Percentiles rank a stretch among this genome's conserved stretches.
phyloP scores from a whole-genome alignment of 2,113 vertebrate species.

The Acanthochromis polyacanthus region DNA sequence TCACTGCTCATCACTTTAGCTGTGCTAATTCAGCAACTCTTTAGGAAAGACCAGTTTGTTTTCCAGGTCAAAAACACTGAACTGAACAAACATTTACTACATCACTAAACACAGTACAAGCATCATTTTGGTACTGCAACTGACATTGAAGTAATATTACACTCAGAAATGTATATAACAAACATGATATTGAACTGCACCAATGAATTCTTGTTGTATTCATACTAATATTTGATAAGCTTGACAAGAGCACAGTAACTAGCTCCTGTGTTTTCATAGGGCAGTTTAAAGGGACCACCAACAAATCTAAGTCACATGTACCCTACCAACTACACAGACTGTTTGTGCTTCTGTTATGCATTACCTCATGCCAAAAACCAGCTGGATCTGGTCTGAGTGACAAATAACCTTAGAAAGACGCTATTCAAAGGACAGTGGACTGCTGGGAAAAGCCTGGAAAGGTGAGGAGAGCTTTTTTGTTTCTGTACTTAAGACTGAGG shows the following conservation, averaged over 20 bases:
- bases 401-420: constrained; percentile 29
- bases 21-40: constrained; percentile 5
- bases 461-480: constrained; percentile 36
- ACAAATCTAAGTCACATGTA: neutral
- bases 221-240: neutral
- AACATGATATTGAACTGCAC: neutral
- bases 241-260: neutral
- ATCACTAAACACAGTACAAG: neutral
- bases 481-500: constrained; percentile 14
- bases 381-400: constrained; percentile 48
- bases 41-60: constrained; percentile 1
- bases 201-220: neutral
- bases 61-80: constrained; percentile 19
- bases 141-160: neutral
- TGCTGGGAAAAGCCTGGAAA: constrained; percentile 53
- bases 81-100: constrained; percentile 13
- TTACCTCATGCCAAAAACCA: constrained; percentile 58
- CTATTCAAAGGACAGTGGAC: constrained; percentile 28
- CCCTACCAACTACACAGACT: neutral
- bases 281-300: neutral
- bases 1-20: constrained; percentile 8
- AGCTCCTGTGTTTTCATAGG: neutral
- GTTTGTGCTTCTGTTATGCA: constrained; percentile 21
- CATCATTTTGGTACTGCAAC: neutral
- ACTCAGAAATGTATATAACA: too few relatives aligned